These are phyloP conservation scores for Orussus abietinus DNA, from an alignment of 1,140 invertebrate genomes.

Conservation along the genomic window DNA sequence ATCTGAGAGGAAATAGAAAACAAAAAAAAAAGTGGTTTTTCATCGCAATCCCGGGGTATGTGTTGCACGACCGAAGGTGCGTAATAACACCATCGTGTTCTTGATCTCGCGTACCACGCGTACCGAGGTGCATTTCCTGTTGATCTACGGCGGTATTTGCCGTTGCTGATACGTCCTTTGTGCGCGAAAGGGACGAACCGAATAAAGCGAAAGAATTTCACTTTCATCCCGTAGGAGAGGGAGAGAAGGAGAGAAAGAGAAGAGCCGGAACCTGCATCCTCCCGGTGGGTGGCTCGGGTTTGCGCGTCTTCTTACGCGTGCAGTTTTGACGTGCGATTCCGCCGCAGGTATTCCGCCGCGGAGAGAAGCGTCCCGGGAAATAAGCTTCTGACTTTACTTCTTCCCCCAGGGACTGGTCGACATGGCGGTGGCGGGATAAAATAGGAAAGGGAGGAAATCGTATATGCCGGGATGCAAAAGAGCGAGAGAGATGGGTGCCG, in stretches of 20 bases:
- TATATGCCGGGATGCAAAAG: neutral
- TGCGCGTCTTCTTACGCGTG: conserved; percentile 11
- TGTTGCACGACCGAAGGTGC: too few relatives aligned
- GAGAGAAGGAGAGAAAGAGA: neutral
- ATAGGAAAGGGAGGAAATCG: neutral
- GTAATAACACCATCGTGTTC: too few relatives aligned
- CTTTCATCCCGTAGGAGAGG: neutral
- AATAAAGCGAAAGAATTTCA: too few relatives aligned
- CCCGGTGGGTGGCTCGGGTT: conserved; percentile 3
- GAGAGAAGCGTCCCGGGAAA: conserved; percentile 30
- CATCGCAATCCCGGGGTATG: too few relatives aligned
- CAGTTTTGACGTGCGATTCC: conserved; percentile 35
- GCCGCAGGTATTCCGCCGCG: conserved; percentile 6
- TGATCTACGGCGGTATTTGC: too few relatives aligned
- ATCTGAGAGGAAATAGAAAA: too few relatives aligned
- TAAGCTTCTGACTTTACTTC: conserved; percentile 37
- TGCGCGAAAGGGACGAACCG: too few relatives aligned
- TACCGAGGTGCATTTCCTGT: too few relatives aligned
- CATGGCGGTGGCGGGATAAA: conserved; percentile 1
- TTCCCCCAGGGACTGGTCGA: conserved; percentile 17
- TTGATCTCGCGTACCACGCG: too few relatives aligned
- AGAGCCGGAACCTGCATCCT: neutral
- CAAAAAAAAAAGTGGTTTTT: too few relatives aligned
- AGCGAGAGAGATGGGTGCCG: neutral
- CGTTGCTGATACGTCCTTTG: too few relatives aligned